Percentiles rank a stretch among this genome's conserved stretches.
phyloP scores from a whole-genome alignment of 2,113 vertebrate species.

The Grallaria varia region DNA sequence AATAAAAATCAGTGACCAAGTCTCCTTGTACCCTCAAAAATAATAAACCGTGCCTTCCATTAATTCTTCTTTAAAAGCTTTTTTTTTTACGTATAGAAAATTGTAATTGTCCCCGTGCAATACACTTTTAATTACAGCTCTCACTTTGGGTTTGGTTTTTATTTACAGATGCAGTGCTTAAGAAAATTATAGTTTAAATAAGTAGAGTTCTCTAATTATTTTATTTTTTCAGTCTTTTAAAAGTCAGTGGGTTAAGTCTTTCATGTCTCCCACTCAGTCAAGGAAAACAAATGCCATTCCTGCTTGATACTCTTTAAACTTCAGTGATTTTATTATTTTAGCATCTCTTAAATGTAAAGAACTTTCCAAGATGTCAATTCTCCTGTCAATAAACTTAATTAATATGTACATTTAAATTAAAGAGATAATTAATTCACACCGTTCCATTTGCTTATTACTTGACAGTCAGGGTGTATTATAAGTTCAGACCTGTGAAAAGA shows the following conservation, averaged over 20 bases:
- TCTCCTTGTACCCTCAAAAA: background rate
- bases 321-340: slow-evolving; percentile 53
- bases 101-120: background rate
- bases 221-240: background rate
- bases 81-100: background rate
- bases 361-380: slow-evolving; percentile 51
- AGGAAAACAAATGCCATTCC: slow-evolving; percentile 44
- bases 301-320: slow-evolving; percentile 21
- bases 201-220: background rate
- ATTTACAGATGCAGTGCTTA: background rate
- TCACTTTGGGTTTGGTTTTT: background rate
- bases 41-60: background rate
- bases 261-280: background rate
- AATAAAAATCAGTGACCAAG: background rate
- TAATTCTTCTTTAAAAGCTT: background rate
- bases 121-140: background rate
- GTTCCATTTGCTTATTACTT: slow-evolving; percentile 61
- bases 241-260: background rate
- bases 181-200: background rate
- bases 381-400: slow-evolving; percentile 58
- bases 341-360: slow-evolving; percentile 24
- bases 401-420: slow-evolving; percentile 67
- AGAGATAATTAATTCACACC: slow-evolving; percentile 67
- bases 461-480: slow-evolving; percentile 52
- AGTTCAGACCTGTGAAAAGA: slow-evolving; percentile 55